phyloP scores from a whole-genome alignment of 2,113 vertebrate genomes.

The Hoplias malabaricus region DNA sequence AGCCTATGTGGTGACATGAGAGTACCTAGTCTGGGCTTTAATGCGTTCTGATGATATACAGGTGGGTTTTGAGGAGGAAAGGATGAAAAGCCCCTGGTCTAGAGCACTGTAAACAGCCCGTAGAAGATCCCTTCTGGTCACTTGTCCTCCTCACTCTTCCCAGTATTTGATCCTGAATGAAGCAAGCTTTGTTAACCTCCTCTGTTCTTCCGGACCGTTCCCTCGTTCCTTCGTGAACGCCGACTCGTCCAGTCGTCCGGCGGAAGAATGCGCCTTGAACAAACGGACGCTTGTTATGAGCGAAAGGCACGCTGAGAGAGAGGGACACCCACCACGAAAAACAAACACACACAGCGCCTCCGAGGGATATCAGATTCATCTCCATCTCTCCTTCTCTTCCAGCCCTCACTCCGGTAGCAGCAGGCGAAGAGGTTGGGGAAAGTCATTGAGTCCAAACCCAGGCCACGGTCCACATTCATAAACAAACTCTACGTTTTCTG shows the following conservation, averaged over 20 bases:
- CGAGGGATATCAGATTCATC: slow-evolving; percentile 48
- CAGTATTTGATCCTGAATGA: slow-evolving; percentile 32
- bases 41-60: too few relatives aligned
- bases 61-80: too few relatives aligned
- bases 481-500: too few relatives aligned
- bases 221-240: not conserved
- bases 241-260: slow-evolving; percentile 23
- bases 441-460: slow-evolving; percentile 11
- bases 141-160: not conserved
- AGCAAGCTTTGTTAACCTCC: slow-evolving; percentile 21
- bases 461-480: not conserved
- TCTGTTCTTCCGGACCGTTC: slow-evolving; percentile 21
- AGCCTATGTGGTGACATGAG: too few relatives aligned
- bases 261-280: slow-evolving; percentile 25
- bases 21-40: too few relatives aligned
- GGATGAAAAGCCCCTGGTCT: too few relatives aligned
- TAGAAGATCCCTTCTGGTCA: not conserved
- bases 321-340: slow-evolving; percentile 45
- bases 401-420: slow-evolving; percentile 40
- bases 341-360: slow-evolving; percentile 46
- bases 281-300: slow-evolving; percentile 41
- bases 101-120: too few relatives aligned
- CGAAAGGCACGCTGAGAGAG: slow-evolving; percentile 22
- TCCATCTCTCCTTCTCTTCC: slow-evolving; percentile 21
- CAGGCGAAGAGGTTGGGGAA: slow-evolving; percentile 27